Base-by-base conservation (phyloP, 2,888 invertebrate genomes). In the Drosophila demipolita region DNA sequence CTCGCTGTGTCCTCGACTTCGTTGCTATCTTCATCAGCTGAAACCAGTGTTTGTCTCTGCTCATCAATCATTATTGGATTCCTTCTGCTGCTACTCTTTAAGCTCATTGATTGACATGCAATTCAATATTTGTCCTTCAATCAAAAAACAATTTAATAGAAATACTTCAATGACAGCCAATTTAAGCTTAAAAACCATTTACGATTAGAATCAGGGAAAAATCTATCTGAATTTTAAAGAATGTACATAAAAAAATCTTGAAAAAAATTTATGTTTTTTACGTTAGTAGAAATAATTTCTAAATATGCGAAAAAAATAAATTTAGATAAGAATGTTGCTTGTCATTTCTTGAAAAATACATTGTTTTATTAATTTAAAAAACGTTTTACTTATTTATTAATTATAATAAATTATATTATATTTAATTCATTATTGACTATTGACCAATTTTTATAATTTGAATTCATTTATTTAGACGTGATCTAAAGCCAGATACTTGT, bases 1-100 rank as follows among this genome's bases (percentile, higher is more conserved):
- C 7, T 3, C 32, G 23, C 0, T 62, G 15, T 40, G 48, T 76
- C 59, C 74, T 73, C 68, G 76, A 67, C 79, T 67, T 58, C 38
- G n/a, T 40, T 23, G 29, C 32, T 48, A 12, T 29, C 29, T 42
- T 33, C 26, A 50, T n/a, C 17, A 12, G 38, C 15, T 2, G 12
- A 38, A 54, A 54, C 23, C 36, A 36, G 23, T 17, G 12, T 38
- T 53, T 32, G 23, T 59, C 29, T 38, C 8, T 33, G 20, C 40
- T 35, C 72, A 76, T 76, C 76, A 78, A 76, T 73, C 79, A 78
- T 67, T 61, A 50, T 50, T 63, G 58, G 58, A 45, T 63, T 50
- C 35, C 72, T 42, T 32, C 5, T 29, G 38, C 38, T 29, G 17
- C 57, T 40, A 42, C 42, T 26, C 38, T 36, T 12, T 33, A 58